Percentiles rank a stretch among this genome's conserved stretches.
phyloP scores from a whole-genome alignment of 2,113 vertebrate genomes.

The Colaptes auratus region DNA sequence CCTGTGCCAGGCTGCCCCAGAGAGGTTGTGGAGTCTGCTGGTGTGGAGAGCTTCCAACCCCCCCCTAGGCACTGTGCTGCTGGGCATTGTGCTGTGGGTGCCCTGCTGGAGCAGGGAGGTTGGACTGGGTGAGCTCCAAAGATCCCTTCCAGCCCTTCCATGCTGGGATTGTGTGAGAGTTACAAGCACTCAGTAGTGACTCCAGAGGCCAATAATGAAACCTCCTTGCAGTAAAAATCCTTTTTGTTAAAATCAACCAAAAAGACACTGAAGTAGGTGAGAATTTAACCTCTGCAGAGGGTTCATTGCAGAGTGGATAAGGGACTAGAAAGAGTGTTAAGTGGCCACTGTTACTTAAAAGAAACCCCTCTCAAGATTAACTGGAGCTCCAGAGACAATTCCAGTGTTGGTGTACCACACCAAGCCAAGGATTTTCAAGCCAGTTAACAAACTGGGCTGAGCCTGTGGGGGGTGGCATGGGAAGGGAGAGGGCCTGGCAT shows the following conservation, averaged over 20 bases:
- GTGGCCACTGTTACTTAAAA: background rate
- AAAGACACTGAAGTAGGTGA: background rate
- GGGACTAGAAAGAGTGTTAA: background rate
- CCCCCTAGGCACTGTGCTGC: too few relatives aligned
- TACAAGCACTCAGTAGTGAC: background rate
- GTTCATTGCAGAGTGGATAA: background rate
- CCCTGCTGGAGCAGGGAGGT: too few relatives aligned
- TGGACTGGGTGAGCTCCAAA: too few relatives aligned
- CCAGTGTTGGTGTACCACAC: background rate
- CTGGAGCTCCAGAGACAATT: background rate
- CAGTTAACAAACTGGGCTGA: background rate
- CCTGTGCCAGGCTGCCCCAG: too few relatives aligned
- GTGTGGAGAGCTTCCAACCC: too few relatives aligned
- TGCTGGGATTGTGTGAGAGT: background rate
- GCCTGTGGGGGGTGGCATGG: background rate
- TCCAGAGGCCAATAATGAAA: background rate
- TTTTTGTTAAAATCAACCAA: background rate
- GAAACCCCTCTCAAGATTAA: background rate
- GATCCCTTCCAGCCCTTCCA: too few relatives aligned
- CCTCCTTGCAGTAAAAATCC: too few relatives aligned
- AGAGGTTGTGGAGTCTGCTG: too few relatives aligned
- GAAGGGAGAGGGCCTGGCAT: background rate
- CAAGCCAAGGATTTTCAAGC: background rate
- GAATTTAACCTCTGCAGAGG: background rate
- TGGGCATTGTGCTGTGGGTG: too few relatives aligned